Conservation (phyloP, 2,797 vertebrate genomes). For the Sebastes matsubarae region DNA sequence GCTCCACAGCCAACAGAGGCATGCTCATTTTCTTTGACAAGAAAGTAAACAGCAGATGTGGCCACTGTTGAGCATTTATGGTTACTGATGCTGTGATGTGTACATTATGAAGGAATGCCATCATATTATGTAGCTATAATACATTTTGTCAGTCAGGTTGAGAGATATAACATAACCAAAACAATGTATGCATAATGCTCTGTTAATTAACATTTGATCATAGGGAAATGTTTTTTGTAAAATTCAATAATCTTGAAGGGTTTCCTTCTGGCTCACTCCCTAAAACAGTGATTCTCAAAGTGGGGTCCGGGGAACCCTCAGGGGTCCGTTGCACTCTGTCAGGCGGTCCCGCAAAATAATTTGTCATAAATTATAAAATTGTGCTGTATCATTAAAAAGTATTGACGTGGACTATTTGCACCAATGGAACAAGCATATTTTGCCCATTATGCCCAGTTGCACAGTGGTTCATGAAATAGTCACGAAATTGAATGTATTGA, state of each 20-base stretch:
- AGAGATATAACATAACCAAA: neutral
- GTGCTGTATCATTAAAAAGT: too few species aligned
- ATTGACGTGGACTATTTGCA: too few species aligned
- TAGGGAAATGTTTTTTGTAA: neutral
- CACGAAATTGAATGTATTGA: too few species aligned
- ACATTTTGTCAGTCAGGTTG: neutral
- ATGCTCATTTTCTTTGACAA: neutral
- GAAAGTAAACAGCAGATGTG: neutral
- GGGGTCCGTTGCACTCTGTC: too few species aligned
- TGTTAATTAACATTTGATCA: neutral
- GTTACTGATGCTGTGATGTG: neutral
- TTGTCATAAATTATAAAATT: too few species aligned
- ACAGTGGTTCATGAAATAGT: too few species aligned
- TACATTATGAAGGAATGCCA: conserved; percentile 30
- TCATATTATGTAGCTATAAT: neutral
- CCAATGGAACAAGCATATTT: too few species aligned
- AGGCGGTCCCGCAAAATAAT: too few species aligned
- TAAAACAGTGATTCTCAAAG: neutral
- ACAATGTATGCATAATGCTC: neutral
- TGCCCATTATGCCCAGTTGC: too few species aligned
- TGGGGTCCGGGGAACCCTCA: too few species aligned
- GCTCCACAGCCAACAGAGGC: neutral
- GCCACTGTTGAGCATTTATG: neutral
- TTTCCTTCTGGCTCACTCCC: neutral
- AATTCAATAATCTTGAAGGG: neutral